These are phyloP conservation scores for Agonopterix alstromeriana DNA, from an alignment of 2,888 invertebrate genomes.

Conservation along the genomic window DNA sequence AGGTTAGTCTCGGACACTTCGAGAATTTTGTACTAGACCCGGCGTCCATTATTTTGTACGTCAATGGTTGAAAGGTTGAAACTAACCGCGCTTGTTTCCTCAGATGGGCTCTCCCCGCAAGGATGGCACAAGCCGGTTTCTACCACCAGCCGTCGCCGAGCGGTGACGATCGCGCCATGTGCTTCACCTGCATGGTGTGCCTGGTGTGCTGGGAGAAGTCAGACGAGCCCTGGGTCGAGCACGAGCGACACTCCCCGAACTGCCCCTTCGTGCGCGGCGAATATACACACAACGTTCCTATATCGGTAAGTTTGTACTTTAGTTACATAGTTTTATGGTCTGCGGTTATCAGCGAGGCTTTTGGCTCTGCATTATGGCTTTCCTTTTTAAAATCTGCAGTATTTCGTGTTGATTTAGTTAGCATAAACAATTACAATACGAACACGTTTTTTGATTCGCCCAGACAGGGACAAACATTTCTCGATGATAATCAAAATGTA, in stretches of 20 bases:
- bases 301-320: conserved; percentile 73
- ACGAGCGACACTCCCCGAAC: conserved; percentile 94
- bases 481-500: too few relatives aligned
- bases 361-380: too few relatives aligned
- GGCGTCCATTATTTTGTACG: too few relatives aligned
- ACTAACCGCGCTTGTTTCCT: neutral
- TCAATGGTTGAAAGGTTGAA: neutral
- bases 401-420: too few relatives aligned
- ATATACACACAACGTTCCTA: conserved; percentile 96
- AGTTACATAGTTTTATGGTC: too few relatives aligned
- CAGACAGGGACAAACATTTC: too few relatives aligned
- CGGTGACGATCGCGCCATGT: conserved; percentile 96
- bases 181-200: conserved; percentile 96
- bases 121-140: conserved; percentile 98
- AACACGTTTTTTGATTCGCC: too few relatives aligned
- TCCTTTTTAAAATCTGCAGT: too few relatives aligned
- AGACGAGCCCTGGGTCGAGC: conserved; percentile 98
- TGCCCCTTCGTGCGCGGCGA: conserved; percentile 97
- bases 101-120: conserved; percentile 96
- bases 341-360: too few relatives aligned
- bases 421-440: too few relatives aligned
- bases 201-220: conserved; percentile 98
- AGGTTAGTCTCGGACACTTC: too few relatives aligned
- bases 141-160: conserved; percentile 94
- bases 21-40: too few relatives aligned